Base-by-base conservation (phyloP, 2,888 invertebrate genomes). In the Embidobia sp. region DNA sequence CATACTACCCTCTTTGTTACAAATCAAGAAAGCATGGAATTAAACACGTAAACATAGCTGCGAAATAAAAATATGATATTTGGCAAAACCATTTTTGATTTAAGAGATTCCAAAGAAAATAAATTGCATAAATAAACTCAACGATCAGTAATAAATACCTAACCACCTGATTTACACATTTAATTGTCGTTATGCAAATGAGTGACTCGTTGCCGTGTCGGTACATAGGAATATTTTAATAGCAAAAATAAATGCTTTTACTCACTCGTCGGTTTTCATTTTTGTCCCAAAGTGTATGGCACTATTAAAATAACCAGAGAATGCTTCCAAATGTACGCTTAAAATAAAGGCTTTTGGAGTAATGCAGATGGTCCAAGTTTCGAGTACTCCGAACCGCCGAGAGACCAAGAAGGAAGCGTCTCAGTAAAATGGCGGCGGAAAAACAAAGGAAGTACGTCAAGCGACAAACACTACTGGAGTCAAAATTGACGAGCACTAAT, bases 221-320 rank as follows among this genome's bases (percentile, higher is more conserved):
- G 44, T 66, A 33, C 44, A 51, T 53, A 33, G 16, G 4, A 19
- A 15, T 5, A 29, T 1, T 33, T 29, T 19, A 16, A 29, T 3
- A 31, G 15, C 8, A n/a, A 1, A 18, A 15, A 27, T 44, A 37
- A 33, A 0, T 13, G 19, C 2, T 42, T 16, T 53, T 55, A 46
- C 66, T 53, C 46, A 66, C 66, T 66, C 66, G 6, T 66, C 66
- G 11, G 66, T 55, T 11, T 66, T 66, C 66, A 66, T 66, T 4
- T 3, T 22, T 18, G 11, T 11, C 19, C 0, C 15, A 22, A 44
- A 7, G 8, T 7, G 10, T n/a, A 66, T 66, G 53, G 46, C 66
- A 49, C 49, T n/a, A n/a, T n/a, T n/a, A 18, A 10, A n/a, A 5
- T 42, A 10, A 27, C n/a, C 11, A 29, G 19, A 8, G 42, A 57